Evolutionary conservation across 2,797 vertebrate species (phyloP), one percentile per base, ranked within the genome.

Genomic region (Acipenser ruthenus): DNA sequence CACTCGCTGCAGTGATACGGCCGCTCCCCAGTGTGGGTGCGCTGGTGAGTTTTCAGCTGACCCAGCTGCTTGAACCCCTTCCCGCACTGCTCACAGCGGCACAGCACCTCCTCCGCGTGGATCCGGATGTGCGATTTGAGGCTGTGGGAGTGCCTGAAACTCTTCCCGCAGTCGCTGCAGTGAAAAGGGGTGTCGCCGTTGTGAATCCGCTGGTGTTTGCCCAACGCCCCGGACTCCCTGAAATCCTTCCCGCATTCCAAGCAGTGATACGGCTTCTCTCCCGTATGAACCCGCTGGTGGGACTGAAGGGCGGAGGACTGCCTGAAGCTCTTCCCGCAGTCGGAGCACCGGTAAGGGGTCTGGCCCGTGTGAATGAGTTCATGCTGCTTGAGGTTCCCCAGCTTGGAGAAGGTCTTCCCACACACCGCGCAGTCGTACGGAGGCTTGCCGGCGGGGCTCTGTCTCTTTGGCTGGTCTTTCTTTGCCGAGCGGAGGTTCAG

Each of bases 191-290:
- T 63, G 51, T 63, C 69, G 1, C 64, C 69, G 10, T 52, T 66
- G 69, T 70, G 65, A n/a, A 66, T 52, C 49, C 69, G 59, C 60
- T 18, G 60, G 60, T 70, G 69, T 37, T 70, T 70, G 50, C 63
- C 66, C 3, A 62, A 52, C 4, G 65, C 63, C 65, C 66, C 69
- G 10, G 65, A 53, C 11, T 65, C 60, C 4, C 60, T 67, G 65
- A 70, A 70, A 12, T 49, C 52, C 65, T 63, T 60, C 8, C 60
- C 52, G 55, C 69, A 70, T 11, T 62, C 49, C 11, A 58, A 52
- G 48, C 69, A 70, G 65, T 49, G 11, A 52, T 62, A 70, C 13
- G 65, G 65, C 65, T 63, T 66, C 61, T 66, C 52, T 51, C 65
- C 64, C 9, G 65, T 70, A 60, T 70, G 64, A 52, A 60, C 62